Conservation (phyloP, 2,888 invertebrate species). For the Ctena decussata region DNA sequence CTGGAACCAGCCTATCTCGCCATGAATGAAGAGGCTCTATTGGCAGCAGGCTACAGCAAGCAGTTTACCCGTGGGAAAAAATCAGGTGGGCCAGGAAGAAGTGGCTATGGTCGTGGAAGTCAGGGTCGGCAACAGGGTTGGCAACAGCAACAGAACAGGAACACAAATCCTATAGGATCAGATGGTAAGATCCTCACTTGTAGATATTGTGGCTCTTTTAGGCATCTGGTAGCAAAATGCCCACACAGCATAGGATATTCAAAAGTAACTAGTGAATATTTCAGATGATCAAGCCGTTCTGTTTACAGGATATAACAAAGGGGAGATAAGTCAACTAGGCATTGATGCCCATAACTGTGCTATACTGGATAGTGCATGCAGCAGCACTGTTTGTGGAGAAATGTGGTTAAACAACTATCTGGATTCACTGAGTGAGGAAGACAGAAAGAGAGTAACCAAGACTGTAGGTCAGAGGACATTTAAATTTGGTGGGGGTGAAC, state of each 20-base stretch:
- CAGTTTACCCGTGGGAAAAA: not conserved
- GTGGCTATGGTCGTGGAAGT: not conserved
- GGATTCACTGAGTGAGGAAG: too few species aligned
- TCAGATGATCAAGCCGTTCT: conserved; percentile 36
- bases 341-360: conserved; percentile 3
- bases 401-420: too few species aligned
- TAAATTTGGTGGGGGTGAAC: conserved; percentile 46
- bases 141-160: conserved; percentile 1
- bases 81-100: not conserved
- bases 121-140: not conserved
- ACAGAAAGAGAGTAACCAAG: too few species aligned
- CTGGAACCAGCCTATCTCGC: conserved; percentile 7
- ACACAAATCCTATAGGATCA: not conserved
- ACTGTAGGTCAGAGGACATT: conserved; percentile 7
- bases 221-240: too few species aligned
- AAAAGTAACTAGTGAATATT: not conserved
- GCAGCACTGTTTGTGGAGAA: not conserved
- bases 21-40: conserved; percentile 9
- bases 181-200: not conserved
- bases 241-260: conserved; percentile 10
- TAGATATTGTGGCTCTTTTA: too few species aligned
- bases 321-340: not conserved
- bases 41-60: conserved; percentile 2
- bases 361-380: conserved; percentile 3
- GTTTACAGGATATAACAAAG: conserved; percentile 42